Conservation (phyloP, 1,140 invertebrate genomes). For the Uloborus diversus region DNA sequence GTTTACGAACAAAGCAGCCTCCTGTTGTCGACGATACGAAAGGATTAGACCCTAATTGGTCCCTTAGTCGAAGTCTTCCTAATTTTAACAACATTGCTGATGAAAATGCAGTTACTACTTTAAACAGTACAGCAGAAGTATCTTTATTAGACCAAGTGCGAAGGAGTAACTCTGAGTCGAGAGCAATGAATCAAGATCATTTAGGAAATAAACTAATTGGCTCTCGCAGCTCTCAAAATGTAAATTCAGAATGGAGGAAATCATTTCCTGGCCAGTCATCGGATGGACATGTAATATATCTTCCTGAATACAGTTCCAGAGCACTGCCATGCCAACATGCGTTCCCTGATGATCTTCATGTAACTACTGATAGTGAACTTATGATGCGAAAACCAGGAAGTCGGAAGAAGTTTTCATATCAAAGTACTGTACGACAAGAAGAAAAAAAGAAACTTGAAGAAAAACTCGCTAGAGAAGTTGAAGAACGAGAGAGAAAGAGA, state of each 20-base stretch:
- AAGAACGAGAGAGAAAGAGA: constrained; percentile 24
- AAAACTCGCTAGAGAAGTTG: constrained; percentile 31
- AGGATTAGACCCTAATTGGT: constrained; percentile 64
- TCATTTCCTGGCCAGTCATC: constrained; percentile 47
- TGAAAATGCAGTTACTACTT: constrained; percentile 58
- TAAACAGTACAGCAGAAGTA: constrained; percentile 55
- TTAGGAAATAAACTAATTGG: not conserved
- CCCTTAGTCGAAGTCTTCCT: constrained; percentile 79
- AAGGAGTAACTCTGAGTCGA: constrained; percentile 44
- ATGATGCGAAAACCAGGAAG: constrained; percentile 16
- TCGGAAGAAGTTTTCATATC: constrained; percentile 33
- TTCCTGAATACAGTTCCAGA: constrained; percentile 72
- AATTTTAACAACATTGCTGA: constrained; percentile 74
- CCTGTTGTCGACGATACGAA: constrained; percentile 5
- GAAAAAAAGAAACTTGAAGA: constrained; percentile 39
- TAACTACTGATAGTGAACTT: constrained; percentile 38
- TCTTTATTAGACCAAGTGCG: constrained; percentile 16
- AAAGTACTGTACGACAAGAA: constrained; percentile 40
- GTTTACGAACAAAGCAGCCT: constrained; percentile 34
- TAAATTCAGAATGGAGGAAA: constrained; percentile 21
- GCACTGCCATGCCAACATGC: not conserved
- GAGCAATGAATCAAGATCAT: constrained; percentile 6
- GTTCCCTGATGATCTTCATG: constrained; percentile 5
- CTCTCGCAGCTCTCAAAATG: not conserved
- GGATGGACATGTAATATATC: constrained; percentile 74